Conservation (phyloP, 2,797 vertebrate genomes). For the Gallinago nigripennis region DNA sequence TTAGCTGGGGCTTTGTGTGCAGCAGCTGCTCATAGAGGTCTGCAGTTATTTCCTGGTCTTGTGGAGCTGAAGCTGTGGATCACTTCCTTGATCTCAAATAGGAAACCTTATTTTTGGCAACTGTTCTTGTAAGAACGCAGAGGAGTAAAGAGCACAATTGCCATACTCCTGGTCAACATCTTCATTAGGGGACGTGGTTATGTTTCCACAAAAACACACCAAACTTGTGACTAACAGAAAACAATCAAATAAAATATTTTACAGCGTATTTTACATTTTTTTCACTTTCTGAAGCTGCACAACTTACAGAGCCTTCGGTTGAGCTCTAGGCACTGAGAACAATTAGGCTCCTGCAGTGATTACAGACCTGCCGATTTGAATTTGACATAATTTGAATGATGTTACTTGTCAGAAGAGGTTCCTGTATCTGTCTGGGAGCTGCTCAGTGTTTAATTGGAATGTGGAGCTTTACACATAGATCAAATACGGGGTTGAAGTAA, state of each 20-base stretch:
- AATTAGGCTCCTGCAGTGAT: neutral
- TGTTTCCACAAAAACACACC: neutral
- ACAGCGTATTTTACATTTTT: neutral
- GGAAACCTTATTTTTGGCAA: neutral
- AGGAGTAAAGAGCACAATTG: neutral
- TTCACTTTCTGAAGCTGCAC: neutral
- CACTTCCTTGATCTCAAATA: neutral
- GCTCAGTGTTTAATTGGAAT: neutral
- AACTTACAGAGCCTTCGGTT: neutral
- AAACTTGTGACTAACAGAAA: neutral
- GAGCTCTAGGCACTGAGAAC: neutral
- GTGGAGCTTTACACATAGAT: neutral
- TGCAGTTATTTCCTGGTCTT: neutral
- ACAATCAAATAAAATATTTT: neutral
- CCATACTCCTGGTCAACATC: neutral
- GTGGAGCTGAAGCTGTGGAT: neutral
- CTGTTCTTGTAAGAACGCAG: neutral
- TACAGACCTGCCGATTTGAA: neutral
- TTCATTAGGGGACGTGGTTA: neutral
- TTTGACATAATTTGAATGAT: neutral
- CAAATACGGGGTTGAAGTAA: neutral
- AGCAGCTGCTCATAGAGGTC: neutral
- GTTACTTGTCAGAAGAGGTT: neutral
- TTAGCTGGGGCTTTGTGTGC: neutral
- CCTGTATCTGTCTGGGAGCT: neutral